These are phyloP conservation scores for Ornithorhynchus anatinus DNA, from an alignment of 2,113 vertebrate species.

Conservation along the genomic window DNA sequence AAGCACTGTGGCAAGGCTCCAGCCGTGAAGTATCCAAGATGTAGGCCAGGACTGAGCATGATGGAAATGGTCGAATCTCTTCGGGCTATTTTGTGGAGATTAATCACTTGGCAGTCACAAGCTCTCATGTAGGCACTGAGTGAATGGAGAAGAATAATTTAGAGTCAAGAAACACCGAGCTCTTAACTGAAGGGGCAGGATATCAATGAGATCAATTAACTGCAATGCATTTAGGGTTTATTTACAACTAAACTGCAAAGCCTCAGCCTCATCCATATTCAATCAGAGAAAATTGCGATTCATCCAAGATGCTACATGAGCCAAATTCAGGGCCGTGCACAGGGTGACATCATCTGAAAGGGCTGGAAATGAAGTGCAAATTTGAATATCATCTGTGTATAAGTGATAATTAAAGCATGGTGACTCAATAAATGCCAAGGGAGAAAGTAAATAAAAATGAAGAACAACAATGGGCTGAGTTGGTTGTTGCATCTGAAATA, in stretches of 20 bases:
- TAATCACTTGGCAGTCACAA: background rate
- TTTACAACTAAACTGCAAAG: slow-evolving; percentile 51
- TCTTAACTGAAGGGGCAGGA: background rate
- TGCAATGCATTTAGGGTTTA: slow-evolving; percentile 32
- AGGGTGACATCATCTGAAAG: slow-evolving; percentile 61
- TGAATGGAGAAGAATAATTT: slow-evolving; percentile 21
- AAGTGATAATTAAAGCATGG: slow-evolving; percentile 60
- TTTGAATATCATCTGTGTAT: slow-evolving; percentile 61
- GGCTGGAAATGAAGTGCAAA: slow-evolving; percentile 63
- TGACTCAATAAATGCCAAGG: slow-evolving; percentile 23
- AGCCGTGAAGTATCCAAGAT: slow-evolving; percentile 16
- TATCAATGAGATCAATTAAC: slow-evolving; percentile 41
- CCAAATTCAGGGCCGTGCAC: slow-evolving; percentile 50
- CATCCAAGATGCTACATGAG: slow-evolving; percentile 45
- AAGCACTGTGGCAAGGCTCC: slow-evolving; percentile 31
- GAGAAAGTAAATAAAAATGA: slow-evolving; percentile 45
- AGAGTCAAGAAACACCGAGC: background rate
- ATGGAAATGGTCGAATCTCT: slow-evolving; percentile 20
- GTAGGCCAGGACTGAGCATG: slow-evolving; percentile 10
- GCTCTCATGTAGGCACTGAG: no score
- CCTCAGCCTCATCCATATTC: slow-evolving; percentile 54
- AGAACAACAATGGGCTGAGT: slow-evolving; percentile 20
- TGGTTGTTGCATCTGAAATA: background rate
- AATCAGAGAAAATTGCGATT: slow-evolving; percentile 51
- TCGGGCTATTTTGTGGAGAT: slow-evolving; percentile 30